phyloP scores from a whole-genome alignment of 2,797 vertebrate genomes.

The Coreius guichenoti region DNA sequence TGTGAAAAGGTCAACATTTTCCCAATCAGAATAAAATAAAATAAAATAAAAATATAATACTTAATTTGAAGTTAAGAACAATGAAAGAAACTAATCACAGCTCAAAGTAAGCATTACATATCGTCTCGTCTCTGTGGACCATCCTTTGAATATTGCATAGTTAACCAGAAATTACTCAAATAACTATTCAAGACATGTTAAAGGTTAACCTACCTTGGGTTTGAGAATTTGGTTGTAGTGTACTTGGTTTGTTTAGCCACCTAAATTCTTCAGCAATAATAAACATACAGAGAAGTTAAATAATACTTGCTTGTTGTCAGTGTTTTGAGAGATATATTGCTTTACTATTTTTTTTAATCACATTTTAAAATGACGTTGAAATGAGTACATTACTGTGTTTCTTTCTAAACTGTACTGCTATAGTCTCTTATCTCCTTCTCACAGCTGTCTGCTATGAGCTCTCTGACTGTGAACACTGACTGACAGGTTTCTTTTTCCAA shows the following conservation, averaged over 20 bases:
- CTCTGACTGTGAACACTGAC: constrained; percentile 36
- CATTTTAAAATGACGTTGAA: constrained; percentile 44
- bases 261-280: not conserved
- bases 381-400: constrained; percentile 27
- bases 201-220: not conserved
- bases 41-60: not conserved
- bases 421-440: constrained; percentile 47
- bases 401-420: constrained; percentile 28
- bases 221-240: not conserved
- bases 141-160: not conserved
- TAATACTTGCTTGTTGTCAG: constrained; percentile 43
- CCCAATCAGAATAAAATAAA: not conserved
- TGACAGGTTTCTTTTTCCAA: constrained; percentile 34
- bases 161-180: not conserved
- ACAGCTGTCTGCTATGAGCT: constrained; percentile 45
- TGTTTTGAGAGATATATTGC: constrained; percentile 31
- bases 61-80: not conserved
- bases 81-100: not conserved
- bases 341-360: constrained; percentile 52
- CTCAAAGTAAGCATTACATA: not conserved
- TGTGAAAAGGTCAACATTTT: constrained; percentile 11
- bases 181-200: not conserved
- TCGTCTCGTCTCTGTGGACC: not conserved
- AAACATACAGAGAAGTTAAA: constrained; percentile 4
- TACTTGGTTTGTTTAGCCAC: not conserved